Conservation (phyloP, 2,888 invertebrate species). For the Altica lythri region DNA sequence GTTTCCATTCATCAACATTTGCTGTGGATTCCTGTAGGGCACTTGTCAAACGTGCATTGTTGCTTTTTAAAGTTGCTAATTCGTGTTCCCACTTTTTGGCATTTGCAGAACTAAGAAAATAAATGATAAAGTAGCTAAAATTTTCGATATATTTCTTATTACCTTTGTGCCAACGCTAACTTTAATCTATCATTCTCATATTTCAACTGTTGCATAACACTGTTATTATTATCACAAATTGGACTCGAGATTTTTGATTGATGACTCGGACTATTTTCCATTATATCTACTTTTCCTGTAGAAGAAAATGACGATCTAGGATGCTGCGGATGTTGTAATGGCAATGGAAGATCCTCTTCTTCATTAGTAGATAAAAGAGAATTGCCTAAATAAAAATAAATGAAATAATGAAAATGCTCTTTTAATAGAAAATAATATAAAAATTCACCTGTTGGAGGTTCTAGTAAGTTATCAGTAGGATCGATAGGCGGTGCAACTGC, state of each 20-base stretch:
- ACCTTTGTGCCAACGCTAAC: constrained; percentile 94
- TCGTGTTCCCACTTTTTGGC: constrained; percentile 99
- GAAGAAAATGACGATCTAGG: no score
- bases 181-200: constrained; percentile 97
- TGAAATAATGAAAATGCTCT: neutral
- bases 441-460: constrained; percentile 50
- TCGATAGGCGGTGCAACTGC: no score
- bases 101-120: constrained; percentile 81
- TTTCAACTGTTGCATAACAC: constrained; percentile 89
- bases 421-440: neutral
- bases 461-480: constrained; percentile 56
- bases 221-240: no score
- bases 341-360: constrained; percentile 60
- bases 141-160: constrained; percentile 42
- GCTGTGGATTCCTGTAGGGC: constrained; percentile 95
- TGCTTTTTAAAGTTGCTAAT: constrained; percentile 92
- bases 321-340: no score
- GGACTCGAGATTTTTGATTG: constrained; percentile 58
- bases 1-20: constrained; percentile 98
- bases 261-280: constrained; percentile 74
- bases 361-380: constrained; percentile 52
- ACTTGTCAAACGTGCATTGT: constrained; percentile 92
- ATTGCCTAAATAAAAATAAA: constrained; percentile 37
- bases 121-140: no score
- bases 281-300: no score